Conservation (phyloP, 2,888 invertebrate species). For the Trilocha varians region DNA sequence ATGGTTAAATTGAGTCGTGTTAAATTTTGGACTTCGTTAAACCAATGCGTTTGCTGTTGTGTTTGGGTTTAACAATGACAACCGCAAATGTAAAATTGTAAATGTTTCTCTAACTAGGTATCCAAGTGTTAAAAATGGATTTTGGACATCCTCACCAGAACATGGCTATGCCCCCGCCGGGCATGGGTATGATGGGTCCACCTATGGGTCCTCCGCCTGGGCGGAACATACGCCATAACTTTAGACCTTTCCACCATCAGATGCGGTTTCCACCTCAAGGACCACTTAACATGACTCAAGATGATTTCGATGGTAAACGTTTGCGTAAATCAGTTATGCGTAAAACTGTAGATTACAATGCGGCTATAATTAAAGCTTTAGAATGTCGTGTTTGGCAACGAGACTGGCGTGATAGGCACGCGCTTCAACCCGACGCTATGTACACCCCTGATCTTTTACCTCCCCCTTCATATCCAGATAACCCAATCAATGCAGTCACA, state of each 20-base stretch:
- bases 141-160: slow-evolving; percentile 65
- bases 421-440: slow-evolving; percentile 95
- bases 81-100: slow-evolving; percentile 30
- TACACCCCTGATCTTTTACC: slow-evolving; percentile 95
- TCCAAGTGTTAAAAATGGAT: slow-evolving; percentile 61
- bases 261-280: slow-evolving; percentile 68
- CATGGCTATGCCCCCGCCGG: slow-evolving; percentile 59
- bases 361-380: slow-evolving; percentile 91
- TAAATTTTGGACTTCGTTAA: not conserved
- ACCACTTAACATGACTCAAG: slow-evolving; percentile 82
- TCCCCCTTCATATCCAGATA: slow-evolving; percentile 93
- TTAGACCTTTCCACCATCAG: slow-evolving; percentile 66
- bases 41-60: not conserved
- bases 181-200: slow-evolving; percentile 36
- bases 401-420: slow-evolving; percentile 89
- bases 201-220: slow-evolving; percentile 44
- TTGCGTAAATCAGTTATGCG: slow-evolving; percentile 96
- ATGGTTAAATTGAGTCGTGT: not conserved
- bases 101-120: slow-evolving; percentile 63
- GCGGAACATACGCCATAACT: slow-evolving; percentile 63
- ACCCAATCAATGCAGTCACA: slow-evolving; percentile 96
- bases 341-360: slow-evolving; percentile 98
- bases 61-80: slow-evolving; percentile 15
- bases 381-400: slow-evolving; percentile 97
- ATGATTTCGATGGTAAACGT: slow-evolving; percentile 96